Evolutionary conservation across 2,113 vertebrate species (phyloP), one percentile per base, ranked within the genome.

Genomic region (Butorides virescens): DNA sequence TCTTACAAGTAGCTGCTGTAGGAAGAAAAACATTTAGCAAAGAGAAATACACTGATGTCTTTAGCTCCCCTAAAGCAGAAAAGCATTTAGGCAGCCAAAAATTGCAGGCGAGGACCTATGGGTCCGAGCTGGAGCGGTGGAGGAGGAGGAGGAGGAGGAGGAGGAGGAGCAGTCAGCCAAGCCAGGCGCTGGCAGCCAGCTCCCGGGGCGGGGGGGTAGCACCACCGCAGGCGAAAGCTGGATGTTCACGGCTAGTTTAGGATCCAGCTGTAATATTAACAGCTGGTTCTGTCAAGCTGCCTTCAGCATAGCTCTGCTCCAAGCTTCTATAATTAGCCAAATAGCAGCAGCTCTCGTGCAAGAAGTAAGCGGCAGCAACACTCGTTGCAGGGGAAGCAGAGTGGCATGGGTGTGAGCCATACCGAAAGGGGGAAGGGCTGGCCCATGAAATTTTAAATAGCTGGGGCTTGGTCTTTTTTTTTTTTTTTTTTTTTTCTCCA

Each of bases 231-330:
- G 62, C 93, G 94, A 5, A 82, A 85, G 90, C 87, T 91, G 93
- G 70, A 62, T 93, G 85, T 49, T 91, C 74, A 46, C 81, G 82
- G 90, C 87, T 73, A 34, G 70, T 67, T 88, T 37, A 18, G 90
- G 53, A 94, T 93, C 91, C 95, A 96, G 95, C 84, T 97, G 95
- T 76, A 42, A 27, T 96, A 93, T 90, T 92, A 96, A 94, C 95
- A 97, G 96, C 96, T 97, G 96, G 84, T 97, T 96, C 93, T 95
- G 87, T 88, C 92, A 73, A 68, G 87, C 93, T 93, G 94, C 93
- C 77, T 92, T 95, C 78, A 46, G 71, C 12, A 1, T 4, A 92
- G 91, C 89, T 95, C 80, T 81, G 65, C 75, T 91, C 95, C 94
- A 95, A 63, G 77, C 70, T 90, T 49, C 96, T 95, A 58, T 91